Base-by-base conservation (phyloP, 2,113 vertebrate genomes). In the Pomatostomus ruficeps region DNA sequence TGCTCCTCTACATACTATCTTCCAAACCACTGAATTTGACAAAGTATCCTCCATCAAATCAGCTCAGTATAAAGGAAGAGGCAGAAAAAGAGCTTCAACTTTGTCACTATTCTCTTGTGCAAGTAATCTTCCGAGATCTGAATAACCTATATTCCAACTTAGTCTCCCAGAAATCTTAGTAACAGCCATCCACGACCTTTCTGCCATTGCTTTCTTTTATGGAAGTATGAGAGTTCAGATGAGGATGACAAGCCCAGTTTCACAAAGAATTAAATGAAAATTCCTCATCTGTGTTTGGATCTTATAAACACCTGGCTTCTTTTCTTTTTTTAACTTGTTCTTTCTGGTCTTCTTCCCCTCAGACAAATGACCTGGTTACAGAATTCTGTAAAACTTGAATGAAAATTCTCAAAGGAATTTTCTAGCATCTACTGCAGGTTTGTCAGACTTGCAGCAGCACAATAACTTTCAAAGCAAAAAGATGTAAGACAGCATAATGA, bases 391-490 rank as follows among this genome's bases (percentile, higher is more conserved):
- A 31, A 85, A 65, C 26, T 38, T 80, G 28, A 87, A 91, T 54
- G 36, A 81, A 92, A 95, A 89, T 31, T 45, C 48, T 86, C 84
- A 78, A 65, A 86, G 49, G 73, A 89, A 92, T 92, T 94, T 95
- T 94, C 70, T 67, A 85, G 33, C 62, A 82, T 54, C 57, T 75
- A 68, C 35, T 4, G 13, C 33, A 80, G 16, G 54, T 87, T 84
- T 84, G n/a, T 66, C 58, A 92, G 63, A 54, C 57, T 62, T 74
- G 55, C 51, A 91, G 88, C 46, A 90, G 54, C 54, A 88, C 59
- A 88, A 10, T 59, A 85, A 66, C 35, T 89, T 92, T 66, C 54
- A 91, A 87, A 92, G 77, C 23, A 93, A 80, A 87, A 85, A 87
- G 16, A 57, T 84, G 16, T 36, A 88, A 43, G 22, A 33, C 63